Conservation (phyloP, 2,888 invertebrate species). For the Athalia circularis region DNA sequence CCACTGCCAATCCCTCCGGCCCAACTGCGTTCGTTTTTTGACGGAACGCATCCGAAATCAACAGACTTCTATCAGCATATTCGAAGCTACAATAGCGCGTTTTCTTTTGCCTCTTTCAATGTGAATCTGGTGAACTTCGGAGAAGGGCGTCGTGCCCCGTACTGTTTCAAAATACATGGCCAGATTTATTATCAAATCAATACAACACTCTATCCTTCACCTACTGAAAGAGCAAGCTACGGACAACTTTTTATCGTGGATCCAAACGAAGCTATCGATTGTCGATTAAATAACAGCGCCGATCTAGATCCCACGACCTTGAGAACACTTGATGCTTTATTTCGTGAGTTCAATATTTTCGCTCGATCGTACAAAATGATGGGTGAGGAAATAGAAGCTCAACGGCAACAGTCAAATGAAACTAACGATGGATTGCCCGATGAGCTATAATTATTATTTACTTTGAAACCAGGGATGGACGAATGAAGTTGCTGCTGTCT, state of each 20-base stretch:
- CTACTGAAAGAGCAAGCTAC: conserved; percentile 48
- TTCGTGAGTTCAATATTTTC: conserved; percentile 50
- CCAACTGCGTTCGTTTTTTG: conserved; percentile 45
- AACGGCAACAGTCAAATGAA: conserved; percentile 32
- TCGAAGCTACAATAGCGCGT: conserved; percentile 48
- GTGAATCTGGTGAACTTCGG: conserved; percentile 52
- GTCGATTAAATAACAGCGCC: conserved; percentile 39
- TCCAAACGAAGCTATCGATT: conserved; percentile 49
- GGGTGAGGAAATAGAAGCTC: conserved; percentile 49
- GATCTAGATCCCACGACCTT: conserved; percentile 48
- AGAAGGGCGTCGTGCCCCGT: conserved; percentile 48
- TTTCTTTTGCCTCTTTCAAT: conserved; percentile 52
- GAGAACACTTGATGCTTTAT: conserved; percentile 47
- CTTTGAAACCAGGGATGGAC: conserved; percentile 51
- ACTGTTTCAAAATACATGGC: conserved; percentile 50
- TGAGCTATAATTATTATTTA: conserved; percentile 51
- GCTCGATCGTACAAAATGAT: conserved; percentile 53
- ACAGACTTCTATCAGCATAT: conserved; percentile 47
- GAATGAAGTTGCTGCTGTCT: conserved; percentile 55
- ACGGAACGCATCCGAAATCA: conserved; percentile 46
- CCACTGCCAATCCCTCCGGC: conserved; percentile 44
- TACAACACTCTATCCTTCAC: conserved; percentile 48
- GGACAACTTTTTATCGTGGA: conserved; percentile 55
- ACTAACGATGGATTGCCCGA: not conserved
- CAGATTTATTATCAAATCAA: conserved; percentile 55